Base-by-base conservation (phyloP, 92 coral and sea anemone genomes). In the Meandrina meandrites region DNA sequence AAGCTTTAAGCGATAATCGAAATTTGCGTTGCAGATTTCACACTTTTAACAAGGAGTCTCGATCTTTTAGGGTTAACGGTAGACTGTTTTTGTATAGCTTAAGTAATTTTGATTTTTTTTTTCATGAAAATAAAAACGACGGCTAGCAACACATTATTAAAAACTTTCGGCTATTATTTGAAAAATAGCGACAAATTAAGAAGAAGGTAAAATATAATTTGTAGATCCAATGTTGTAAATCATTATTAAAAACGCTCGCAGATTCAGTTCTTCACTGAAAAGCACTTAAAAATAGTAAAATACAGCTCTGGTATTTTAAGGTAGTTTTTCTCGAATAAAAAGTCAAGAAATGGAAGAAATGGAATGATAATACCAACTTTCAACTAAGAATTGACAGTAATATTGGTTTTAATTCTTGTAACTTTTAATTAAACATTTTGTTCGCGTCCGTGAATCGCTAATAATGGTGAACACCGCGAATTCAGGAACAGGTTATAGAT, bases 341-440 rank as follows among this genome's bases (percentile, higher is more conserved):
- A 3, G 71, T 24, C 17, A 1, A 17, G 18, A 66, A 27, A 27
- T 27, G 35, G 11, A 66, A 66, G 71, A 64, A n/a, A 14, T n/a
- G 19, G 69, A 8, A n/a, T 45, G 1, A 8, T n/a, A 2, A 64
- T n/a, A n/a, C 24, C 9, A 24, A n/a, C 69, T 64, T 8, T 27
- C 69, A 64, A 64, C 69, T 8, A 24, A 0, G 1, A n/a, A 9
- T 64, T 64, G 69, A 6, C 57, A 45, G 48, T 18, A 58, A 58
- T 64, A 64, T 64, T n/a, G 31, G 24, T 64, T 64, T 27, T 4
- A 18, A n/a, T 21, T 51, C 57, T 51, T 51, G 9, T 8, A 8
- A 24, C 69, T 66, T 66, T 66, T 66, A 66, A 66, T 66, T 9
- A 66, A 66, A 27, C 71, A 66, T 66, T 66, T 66, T 66, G 69